Evolutionary conservation across 2,888 invertebrate genomes (phyloP), one percentile per base, ranked within the genome.

Genomic region (Zygaena filipendulae): DNA sequence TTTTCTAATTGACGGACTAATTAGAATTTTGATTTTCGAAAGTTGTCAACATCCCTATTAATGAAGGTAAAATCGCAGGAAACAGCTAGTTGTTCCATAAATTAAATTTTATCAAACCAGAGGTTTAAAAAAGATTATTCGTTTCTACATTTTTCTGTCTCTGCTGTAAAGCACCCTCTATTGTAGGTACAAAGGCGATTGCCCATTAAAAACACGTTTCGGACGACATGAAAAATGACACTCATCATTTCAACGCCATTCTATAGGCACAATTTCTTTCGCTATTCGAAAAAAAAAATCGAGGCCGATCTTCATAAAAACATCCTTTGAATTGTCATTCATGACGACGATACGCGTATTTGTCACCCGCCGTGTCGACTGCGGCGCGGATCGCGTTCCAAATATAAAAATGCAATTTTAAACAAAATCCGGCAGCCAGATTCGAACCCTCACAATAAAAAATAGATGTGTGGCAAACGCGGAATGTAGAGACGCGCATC

Each of bases 331-430:
- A 79, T 81, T 81, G 77, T 80, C 80, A 81, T 81, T 80, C 80
- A 81, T 81, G 63, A 64, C 75, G 53, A 67, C 66, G 64, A 49
- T 39, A 49, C 59, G 72, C 69, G 72, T 79, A 79, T 81, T 81
- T 81, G 81, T 81, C 80, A 80, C 70, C 61, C 63, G 59, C 53
- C 62, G 54, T 68, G 63, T 56, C 62, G 61, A 7, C 16, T n/a
- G 16, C 16, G 55, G 52, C 49, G 58, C 63, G 68, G 63, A 60
- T 62, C 66, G 71, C 72, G 75, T 66, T 61, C 66, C 74, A 74
- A 79, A 77, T 72, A 77, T 75, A 74, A 75, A 77, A 77, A 77
- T 75, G 75, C 75, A 77, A 79, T 77, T 77, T 79, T 75, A 75
- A 77, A 74, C 66, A 67, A 74, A 70, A 71, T 71, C 61, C 61